A percentile compares a stretch with the other conserved stretches of the same genome.
These are phyloP conservation scores for Belonocnema kinseyi DNA, from an alignment of 1,140 invertebrate species.

Conservation along the genomic window DNA sequence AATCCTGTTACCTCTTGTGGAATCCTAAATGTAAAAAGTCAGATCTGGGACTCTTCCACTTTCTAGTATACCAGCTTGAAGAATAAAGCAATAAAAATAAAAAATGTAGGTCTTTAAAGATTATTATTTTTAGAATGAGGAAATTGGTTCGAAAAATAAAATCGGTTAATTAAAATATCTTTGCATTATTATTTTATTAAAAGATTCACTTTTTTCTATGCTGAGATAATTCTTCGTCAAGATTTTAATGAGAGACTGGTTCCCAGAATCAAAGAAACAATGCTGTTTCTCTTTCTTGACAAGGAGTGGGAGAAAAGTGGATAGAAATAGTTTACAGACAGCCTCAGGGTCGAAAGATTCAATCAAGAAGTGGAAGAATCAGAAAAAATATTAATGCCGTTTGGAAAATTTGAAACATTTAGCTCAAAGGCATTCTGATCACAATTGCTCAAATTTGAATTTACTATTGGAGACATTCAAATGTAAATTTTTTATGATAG, in stretches of 20 bases:
- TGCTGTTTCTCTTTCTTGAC: neutral
- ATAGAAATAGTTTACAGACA: too few relatives aligned
- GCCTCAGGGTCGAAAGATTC: neutral
- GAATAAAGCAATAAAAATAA: too few relatives aligned
- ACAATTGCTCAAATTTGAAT: too few relatives aligned
- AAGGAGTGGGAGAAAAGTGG: neutral
- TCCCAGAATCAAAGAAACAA: neutral
- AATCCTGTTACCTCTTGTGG: too few relatives aligned
- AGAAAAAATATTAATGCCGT: neutral
- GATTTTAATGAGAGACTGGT: slow-evolving; percentile 4
- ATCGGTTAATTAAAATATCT: slow-evolving; percentile 6
- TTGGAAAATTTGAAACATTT: too few relatives aligned
- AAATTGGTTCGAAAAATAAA: neutral
- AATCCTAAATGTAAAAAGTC: too few relatives aligned
- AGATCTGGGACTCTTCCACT: too few relatives aligned
- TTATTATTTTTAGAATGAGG: neutral
- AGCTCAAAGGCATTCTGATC: too few relatives aligned
- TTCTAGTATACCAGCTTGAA: too few relatives aligned
- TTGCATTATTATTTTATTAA: neutral
- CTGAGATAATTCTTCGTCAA: neutral
- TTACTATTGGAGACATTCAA: too few relatives aligned
- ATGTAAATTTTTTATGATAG: too few relatives aligned
- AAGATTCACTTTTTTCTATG: neutral
- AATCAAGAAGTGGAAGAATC: neutral
- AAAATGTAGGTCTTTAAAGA: too few relatives aligned